These are phyloP conservation scores for Sphaeramia orbicularis DNA, from an alignment of 2,797 vertebrate species.

Conservation along the genomic window DNA sequence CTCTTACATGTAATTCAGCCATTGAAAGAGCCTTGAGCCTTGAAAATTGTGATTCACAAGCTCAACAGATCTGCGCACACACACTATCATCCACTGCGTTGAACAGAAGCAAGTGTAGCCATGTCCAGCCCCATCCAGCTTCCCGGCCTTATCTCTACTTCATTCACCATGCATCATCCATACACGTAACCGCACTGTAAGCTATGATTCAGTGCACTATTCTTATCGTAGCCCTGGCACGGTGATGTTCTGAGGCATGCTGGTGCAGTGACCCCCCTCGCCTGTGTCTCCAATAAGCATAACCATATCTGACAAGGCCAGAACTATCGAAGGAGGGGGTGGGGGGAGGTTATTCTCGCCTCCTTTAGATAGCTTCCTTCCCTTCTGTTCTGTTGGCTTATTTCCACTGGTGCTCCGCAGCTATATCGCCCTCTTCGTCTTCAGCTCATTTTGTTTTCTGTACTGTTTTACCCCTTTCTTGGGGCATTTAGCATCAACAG, in stretches of 20 bases:
- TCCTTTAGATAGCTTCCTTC: constrained; percentile 66
- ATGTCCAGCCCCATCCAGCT: constrained; percentile 53
- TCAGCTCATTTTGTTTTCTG: constrained; percentile 44
- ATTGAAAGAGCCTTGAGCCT: constrained; percentile 43
- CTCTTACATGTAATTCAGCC: constrained; percentile 38
- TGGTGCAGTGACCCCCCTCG: constrained; percentile 75
- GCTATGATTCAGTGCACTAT: constrained; percentile 76
- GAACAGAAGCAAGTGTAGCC: constrained; percentile 16
- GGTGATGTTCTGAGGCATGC: constrained; percentile 74
- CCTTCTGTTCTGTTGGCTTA: constrained; percentile 65
- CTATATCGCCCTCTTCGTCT: constrained; percentile 21
- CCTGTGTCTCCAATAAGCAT: constrained; percentile 76
- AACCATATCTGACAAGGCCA: constrained; percentile 82
- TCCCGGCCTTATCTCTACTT: constrained; percentile 61
- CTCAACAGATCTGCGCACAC: constrained; percentile 13
- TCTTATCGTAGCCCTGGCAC: constrained; percentile 69
- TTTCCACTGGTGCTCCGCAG: constrained; percentile 45
- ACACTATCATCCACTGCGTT: neutral
- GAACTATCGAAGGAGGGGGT: constrained; percentile 63
- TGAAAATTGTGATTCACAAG: constrained; percentile 40
- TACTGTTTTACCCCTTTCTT: constrained; percentile 11
- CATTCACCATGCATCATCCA: constrained; percentile 71
- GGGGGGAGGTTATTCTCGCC: constrained; percentile 41
- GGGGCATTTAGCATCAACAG: constrained; percentile 48
- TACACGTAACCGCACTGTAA: constrained; percentile 66